phyloP scores from a whole-genome alignment of 2,113 vertebrate genomes.

The Orientallactaga bullata region DNA sequence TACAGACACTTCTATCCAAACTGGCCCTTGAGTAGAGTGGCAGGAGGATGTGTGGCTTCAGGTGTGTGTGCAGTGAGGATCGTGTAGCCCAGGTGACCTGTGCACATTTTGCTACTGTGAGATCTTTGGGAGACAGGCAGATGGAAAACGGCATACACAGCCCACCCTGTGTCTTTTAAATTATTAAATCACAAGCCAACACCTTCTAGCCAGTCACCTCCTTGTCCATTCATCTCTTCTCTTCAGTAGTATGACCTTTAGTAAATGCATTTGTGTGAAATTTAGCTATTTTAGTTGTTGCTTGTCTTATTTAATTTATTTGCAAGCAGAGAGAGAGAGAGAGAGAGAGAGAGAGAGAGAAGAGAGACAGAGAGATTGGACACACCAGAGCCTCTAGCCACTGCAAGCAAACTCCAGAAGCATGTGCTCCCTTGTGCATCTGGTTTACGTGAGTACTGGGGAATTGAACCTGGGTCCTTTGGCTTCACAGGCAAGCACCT shows the following conservation, averaged over 20 bases:
- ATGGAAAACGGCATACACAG: accelerated
- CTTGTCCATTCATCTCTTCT: not conserved
- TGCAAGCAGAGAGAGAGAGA: no score
- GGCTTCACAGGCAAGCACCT: no score
- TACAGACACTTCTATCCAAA: not conserved
- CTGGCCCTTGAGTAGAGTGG: not conserved
- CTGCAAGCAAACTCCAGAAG: no score
- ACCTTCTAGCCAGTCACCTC: not conserved
- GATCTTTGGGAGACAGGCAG: not conserved
- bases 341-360: no score
- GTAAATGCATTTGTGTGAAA: not conserved
- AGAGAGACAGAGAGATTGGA: no score
- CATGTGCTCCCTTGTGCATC: no score
- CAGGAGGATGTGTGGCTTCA: accelerated
- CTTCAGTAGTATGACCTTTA: not conserved
- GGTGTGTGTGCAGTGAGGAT: accelerated
- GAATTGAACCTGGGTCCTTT: no score
- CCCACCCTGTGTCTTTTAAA: not conserved
- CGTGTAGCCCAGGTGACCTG: accelerated
- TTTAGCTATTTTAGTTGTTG: not conserved
- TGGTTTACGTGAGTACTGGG: no score
- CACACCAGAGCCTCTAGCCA: no score
- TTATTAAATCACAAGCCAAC: not conserved
- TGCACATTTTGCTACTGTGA: not conserved
- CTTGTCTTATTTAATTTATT: no score